Percentiles rank a stretch among this genome's conserved stretches.
These are phyloP conservation scores for Tetranychus urticae DNA, from an alignment of 1,140 invertebrate species.

Conservation along the genomic window DNA sequence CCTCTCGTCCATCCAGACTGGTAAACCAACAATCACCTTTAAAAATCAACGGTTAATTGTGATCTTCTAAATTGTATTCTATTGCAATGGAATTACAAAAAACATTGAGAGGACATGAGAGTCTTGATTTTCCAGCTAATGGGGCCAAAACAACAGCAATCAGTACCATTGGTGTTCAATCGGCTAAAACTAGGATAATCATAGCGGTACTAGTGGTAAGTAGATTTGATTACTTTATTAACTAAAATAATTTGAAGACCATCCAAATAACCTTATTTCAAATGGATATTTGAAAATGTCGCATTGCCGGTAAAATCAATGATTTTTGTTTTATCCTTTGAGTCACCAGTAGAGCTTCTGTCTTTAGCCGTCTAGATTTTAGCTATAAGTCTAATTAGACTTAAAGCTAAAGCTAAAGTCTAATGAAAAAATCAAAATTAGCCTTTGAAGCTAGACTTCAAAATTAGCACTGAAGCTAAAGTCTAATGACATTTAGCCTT, in stretches of 20 bases:
- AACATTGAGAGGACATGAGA: too few relatives aligned
- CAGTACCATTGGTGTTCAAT: slow-evolving; percentile 70
- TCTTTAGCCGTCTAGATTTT: not conserved
- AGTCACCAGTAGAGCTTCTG: not conserved
- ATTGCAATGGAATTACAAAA: too few relatives aligned
- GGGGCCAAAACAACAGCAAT: slow-evolving; percentile 44
- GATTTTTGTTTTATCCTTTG: not conserved
- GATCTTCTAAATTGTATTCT: too few relatives aligned
- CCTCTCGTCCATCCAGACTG: too few relatives aligned
- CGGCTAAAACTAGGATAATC: slow-evolving; percentile 57
- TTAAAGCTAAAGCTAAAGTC: too few relatives aligned
- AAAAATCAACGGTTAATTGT: too few relatives aligned
- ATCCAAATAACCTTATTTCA: not conserved
- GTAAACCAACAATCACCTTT: too few relatives aligned
- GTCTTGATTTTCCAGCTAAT: not conserved
- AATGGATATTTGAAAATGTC: not conserved
- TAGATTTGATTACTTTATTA: slow-evolving; percentile 7
- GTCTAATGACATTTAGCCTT: too few relatives aligned
- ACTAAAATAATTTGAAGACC: not conserved
- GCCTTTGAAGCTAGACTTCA: too few relatives aligned
- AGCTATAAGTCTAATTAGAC: too few relatives aligned
- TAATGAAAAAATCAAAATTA: too few relatives aligned
- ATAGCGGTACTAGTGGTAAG: slow-evolving; percentile 69
- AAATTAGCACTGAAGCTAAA: too few relatives aligned
- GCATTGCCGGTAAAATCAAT: not conserved